Conservation (phyloP, 2,797 vertebrate species). For the Pseudochromis fuscus region DNA sequence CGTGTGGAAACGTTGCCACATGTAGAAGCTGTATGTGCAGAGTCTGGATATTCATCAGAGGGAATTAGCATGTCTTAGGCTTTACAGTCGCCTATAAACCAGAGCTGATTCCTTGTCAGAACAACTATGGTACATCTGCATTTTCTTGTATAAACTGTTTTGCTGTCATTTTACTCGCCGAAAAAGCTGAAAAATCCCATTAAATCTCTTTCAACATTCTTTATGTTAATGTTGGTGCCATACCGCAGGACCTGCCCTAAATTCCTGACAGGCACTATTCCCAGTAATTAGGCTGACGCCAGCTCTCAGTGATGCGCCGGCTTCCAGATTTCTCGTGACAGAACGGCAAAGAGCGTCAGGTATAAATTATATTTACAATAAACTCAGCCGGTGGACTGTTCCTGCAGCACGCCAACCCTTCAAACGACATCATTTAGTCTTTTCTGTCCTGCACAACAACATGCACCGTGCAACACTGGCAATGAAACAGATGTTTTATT, state of each 20-base stretch:
- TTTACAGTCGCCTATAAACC: constrained; percentile 45
- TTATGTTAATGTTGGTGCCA: constrained; percentile 62
- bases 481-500: constrained; percentile 39
- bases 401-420: constrained; percentile 32
- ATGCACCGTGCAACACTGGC: constrained; percentile 14
- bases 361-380: constrained; percentile 66
- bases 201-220: constrained; percentile 56
- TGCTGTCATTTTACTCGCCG: constrained; percentile 39
- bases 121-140: constrained; percentile 37
- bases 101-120: constrained; percentile 52
- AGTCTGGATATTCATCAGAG: constrained; percentile 38
- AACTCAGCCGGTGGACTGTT: constrained; percentile 46
- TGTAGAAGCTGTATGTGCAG: constrained; percentile 15
- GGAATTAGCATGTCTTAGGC: constrained; percentile 54
- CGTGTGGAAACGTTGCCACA: constrained; percentile 1
- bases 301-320: constrained; percentile 77
- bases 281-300: constrained; percentile 85
- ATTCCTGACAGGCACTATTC: constrained; percentile 82
- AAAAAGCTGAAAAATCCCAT: constrained; percentile 61
- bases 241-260: constrained; percentile 77
- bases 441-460: constrained; percentile 19
- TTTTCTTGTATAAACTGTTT: constrained; percentile 47
- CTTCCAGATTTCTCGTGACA: constrained; percentile 78
- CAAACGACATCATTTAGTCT: constrained; percentile 50
- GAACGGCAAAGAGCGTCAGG: constrained; percentile 56